phyloP scores from a whole-genome alignment of 2,888 invertebrate genomes.

The Conomelus anceps region DNA sequence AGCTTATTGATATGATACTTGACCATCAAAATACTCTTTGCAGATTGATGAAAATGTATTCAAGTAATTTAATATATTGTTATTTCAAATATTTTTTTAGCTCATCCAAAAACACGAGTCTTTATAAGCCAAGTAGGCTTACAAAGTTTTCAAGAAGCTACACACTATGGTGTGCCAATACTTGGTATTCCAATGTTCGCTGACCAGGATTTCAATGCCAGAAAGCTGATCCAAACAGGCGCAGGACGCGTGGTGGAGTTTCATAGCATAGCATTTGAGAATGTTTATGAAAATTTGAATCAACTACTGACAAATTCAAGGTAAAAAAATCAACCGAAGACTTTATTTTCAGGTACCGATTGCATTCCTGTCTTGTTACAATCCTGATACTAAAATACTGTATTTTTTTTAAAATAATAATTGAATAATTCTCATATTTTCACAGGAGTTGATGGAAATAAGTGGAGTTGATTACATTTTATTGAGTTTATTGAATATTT shows the following conservation, averaged over 20 bases:
- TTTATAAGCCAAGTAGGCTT: slow-evolving; percentile 33
- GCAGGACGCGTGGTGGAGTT: slow-evolving; percentile 25
- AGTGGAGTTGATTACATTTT: too few species aligned
- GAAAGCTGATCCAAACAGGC: slow-evolving; percentile 24
- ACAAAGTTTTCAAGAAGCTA: slow-evolving; percentile 30
- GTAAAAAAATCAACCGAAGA: slow-evolving; percentile 2
- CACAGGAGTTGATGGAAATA: too few species aligned
- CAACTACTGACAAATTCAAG: slow-evolving; percentile 22
- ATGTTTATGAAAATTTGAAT: slow-evolving; percentile 18
- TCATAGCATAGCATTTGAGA: slow-evolving; percentile 13
- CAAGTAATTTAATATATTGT: too few species aligned
- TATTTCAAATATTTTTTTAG: slow-evolving; percentile 19
- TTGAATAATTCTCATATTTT: too few species aligned
- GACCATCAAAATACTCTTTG: too few species aligned
- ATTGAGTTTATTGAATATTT: too few species aligned
- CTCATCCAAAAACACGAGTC: slow-evolving; percentile 27
- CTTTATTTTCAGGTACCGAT: background rate
- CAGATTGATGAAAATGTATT: too few species aligned
- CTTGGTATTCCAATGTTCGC: slow-evolving; percentile 31
- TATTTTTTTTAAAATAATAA: too few species aligned
- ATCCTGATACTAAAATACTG: too few species aligned
- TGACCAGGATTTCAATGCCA: slow-evolving; percentile 29
- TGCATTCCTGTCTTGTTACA: background rate
- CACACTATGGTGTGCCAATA: slow-evolving; percentile 25
- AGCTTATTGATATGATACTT: too few species aligned